A percentile compares a stretch with the other conserved stretches of the same genome.
Evolutionary conservation across 2,113 vertebrate genomes (phyloP).

Genomic region (Herpetotheres cachinnans): DNA sequence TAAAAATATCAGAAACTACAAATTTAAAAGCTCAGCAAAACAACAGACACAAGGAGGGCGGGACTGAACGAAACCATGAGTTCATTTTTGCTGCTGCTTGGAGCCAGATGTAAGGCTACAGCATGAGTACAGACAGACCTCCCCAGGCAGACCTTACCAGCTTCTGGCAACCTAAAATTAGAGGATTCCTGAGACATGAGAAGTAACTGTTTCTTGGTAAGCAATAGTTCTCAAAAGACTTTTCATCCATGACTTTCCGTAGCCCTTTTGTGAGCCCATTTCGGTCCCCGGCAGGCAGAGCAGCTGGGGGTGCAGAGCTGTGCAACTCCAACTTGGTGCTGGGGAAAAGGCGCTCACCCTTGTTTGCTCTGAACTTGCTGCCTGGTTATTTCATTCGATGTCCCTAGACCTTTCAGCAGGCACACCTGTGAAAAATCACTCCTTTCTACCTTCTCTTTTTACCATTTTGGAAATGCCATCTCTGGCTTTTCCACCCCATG

Average conservation of each 20-base stretch:
- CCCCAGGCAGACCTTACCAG: accelerated
- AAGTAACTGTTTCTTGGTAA: neutral
- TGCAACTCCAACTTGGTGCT: accelerated
- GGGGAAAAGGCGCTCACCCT: accelerated
- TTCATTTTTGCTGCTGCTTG: neutral
- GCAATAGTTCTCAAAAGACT: neutral
- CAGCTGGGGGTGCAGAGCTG: accelerated
- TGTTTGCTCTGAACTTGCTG: neutral
- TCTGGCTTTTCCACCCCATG: neutral
- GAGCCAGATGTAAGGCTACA: neutral
- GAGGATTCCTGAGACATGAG: neutral
- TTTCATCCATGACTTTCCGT: neutral
- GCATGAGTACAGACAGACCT: neutral
- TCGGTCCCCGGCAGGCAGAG: neutral
- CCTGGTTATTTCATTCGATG: neutral
- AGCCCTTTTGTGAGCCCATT: neutral
- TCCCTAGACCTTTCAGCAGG: neutral
- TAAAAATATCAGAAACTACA: conserved; percentile 66
- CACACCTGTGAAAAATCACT: accelerated
- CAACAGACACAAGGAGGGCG: neutral
- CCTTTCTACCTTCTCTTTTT: neutral
- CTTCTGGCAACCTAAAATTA: neutral
- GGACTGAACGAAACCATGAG: neutral
- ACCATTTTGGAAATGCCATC: neutral
- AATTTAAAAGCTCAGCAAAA: conserved; percentile 61